Conservation (phyloP, 2,797 vertebrate species). For the Poecilia wingei region DNA sequence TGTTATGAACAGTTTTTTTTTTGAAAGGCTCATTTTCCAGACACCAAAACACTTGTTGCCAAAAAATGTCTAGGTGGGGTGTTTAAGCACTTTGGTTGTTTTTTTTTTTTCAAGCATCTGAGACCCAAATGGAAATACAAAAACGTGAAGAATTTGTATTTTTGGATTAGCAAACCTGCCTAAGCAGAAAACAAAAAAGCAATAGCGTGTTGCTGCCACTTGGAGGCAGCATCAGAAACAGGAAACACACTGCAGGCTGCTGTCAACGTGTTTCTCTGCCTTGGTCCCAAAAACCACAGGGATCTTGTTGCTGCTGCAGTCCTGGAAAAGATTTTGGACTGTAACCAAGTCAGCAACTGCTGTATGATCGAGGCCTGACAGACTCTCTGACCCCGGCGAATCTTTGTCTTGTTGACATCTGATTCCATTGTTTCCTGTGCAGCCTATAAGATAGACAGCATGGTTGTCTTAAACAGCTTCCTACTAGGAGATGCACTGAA, state of each 20-base stretch:
- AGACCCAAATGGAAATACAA: too few relatives aligned
- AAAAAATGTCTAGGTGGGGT: too few relatives aligned
- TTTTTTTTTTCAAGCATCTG: too few relatives aligned
- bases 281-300: not conserved
- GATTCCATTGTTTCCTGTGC: conserved; percentile 2
- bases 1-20: too few relatives aligned
- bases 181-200: too few relatives aligned
- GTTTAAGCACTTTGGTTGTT: too few relatives aligned
- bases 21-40: too few relatives aligned
- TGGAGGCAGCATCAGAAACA: not conserved
- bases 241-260: not conserved
- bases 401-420: not conserved
- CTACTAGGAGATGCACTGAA: not conserved
- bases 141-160: too few relatives aligned
- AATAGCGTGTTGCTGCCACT: not conserved
- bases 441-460: not conserved
- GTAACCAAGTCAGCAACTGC: not conserved
- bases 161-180: too few relatives aligned
- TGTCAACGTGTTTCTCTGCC: not conserved
- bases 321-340: not conserved
- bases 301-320: not conserved
- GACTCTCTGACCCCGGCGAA: not conserved
- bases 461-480: not conserved
- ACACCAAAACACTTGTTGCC: too few relatives aligned
- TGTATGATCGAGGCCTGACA: not conserved